Evolutionary conservation across 1,140 invertebrate genomes (phyloP), one percentile per base, ranked within the genome.

Genomic region (Drosophila miranda): DNA sequence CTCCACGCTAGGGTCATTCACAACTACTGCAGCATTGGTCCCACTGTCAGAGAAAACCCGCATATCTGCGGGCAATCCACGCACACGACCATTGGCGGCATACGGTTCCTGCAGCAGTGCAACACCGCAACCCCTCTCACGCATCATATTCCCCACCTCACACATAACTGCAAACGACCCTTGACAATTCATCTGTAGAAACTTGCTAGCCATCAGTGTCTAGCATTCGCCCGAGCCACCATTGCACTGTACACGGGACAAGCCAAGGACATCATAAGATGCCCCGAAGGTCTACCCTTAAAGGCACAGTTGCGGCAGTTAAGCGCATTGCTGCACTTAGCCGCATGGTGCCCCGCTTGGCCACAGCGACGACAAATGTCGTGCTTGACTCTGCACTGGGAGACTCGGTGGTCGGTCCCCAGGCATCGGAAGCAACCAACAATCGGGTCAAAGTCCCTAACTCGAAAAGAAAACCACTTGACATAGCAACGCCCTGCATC

Each of bases 361-460:
- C 68, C 59, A 6, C 68, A 63, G 0, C 46, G 45, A 8, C 68
- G 53, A 23, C 60, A 69, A 11, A 68, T n/a, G 6, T 60, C 53
- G 8, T 34, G 13, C 16, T 26, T 26, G 3, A 50, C 14, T 7
- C n/a, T 34, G 34, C 64, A 68, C 0, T 68, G 16, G 2, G 28
- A 38, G 2, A 60, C 43, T 7, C 26, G 45, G 6, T 60, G 63
- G 42, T 67, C 55, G 16, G 28, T 28, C 5, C 43, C 54, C 3
- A 56, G 28, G 2, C 28, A 56, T 16, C 54, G 26, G 28, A 45
- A 46, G 14, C 54, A 56, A 4, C 43, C 45, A 23, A 48, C 16
- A 4, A 48, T 21, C 11, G 11, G 45, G 45, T 48, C 45, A 23
- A 48, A 48, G n/a, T 26, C 28, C 26, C 26, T 30, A 8, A 56